These are phyloP conservation scores for Amphiura filiformis DNA, from an alignment of 35 echinoderm and acorn worm genomes.

Conservation along the genomic window DNA sequence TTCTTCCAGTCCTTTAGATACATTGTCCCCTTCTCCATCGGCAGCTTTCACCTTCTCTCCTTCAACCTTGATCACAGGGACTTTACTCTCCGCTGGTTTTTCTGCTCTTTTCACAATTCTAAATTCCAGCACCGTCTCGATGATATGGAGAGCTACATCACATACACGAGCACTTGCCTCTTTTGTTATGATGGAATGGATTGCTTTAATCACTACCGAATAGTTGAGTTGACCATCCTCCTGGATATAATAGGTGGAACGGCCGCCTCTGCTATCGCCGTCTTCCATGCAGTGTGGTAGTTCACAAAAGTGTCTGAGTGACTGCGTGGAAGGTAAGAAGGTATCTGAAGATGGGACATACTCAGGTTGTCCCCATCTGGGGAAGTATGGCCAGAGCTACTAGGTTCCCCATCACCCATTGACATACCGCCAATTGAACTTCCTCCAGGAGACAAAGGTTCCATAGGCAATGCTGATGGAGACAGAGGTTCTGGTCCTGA, in stretches of 20 bases:
- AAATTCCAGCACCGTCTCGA: constrained; percentile 91
- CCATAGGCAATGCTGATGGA: neutral
- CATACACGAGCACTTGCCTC: constrained; percentile 87
- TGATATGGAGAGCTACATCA: constrained; percentile 85
- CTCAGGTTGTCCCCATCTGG: neutral
- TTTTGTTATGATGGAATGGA: constrained; percentile 86
- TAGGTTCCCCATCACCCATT: neutral
- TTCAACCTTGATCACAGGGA: constrained; percentile 91
- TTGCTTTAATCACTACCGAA: constrained; percentile 79
- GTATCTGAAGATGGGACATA: constrained; percentile 64
- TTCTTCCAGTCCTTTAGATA: constrained; percentile 70
- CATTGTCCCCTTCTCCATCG: constrained; percentile 63
- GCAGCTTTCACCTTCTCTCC: constrained; percentile 88
- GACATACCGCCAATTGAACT: neutral
- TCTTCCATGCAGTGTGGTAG: constrained; percentile 76
- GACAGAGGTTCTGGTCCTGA: neutral
- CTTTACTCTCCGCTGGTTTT: constrained; percentile 64
- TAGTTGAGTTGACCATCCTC: constrained; percentile 97
- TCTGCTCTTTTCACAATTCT: constrained; percentile 86
- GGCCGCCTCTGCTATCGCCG: constrained; percentile 86
- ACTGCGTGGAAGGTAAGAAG: constrained; percentile 79
- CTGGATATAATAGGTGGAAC: constrained; percentile 91
- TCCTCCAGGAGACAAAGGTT: neutral
- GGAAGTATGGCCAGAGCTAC: neutral
- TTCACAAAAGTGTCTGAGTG: constrained; percentile 96